A percentile compares a stretch with the other conserved stretches of the same genome.
phyloP scores from a whole-genome alignment of 2,797 vertebrate species.

The Trachops cirrhosus region DNA sequence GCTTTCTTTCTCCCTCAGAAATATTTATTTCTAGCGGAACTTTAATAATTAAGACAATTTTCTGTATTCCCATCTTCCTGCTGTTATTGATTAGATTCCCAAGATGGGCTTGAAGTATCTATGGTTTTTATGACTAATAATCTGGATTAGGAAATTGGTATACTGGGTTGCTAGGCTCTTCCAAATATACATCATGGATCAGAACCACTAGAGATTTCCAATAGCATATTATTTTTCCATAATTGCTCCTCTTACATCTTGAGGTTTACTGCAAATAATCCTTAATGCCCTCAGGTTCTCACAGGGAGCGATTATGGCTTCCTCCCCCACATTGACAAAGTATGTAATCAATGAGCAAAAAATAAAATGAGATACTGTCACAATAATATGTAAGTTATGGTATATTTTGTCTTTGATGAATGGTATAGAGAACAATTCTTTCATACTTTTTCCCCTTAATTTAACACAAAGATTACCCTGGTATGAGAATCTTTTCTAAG shows the following conservation, averaged over 20 bases:
- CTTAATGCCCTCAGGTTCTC: conserved; percentile 20
- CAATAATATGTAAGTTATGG: neutral
- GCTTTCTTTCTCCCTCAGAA: neutral
- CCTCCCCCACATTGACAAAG: neutral
- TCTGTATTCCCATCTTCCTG: conserved; percentile 38
- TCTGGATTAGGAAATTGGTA: conserved; percentile 73
- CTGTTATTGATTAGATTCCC: conserved; percentile 65
- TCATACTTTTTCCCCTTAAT: neutral
- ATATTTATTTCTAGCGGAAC: neutral
- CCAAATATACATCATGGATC: conserved; percentile 69
- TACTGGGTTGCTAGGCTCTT: conserved; percentile 55
- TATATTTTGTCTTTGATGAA: neutral
- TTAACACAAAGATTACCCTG: neutral
- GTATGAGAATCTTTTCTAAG: neutral
- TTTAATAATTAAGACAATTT: conserved; percentile 44
- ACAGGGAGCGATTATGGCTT: no score
- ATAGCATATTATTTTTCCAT: conserved; percentile 78
- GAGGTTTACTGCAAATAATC: conserved; percentile 60
- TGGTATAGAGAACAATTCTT: neutral
- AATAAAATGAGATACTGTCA: neutral
- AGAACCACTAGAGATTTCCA: conserved; percentile 70
- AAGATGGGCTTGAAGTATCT: conserved; percentile 51
- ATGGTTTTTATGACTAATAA: conserved; percentile 53
- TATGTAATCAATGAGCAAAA: neutral
- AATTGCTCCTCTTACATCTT: conserved; percentile 73